Evolutionary conservation across 2,113 vertebrate genomes (phyloP).

Genomic region (Pristiophorus japonicus): DNA sequence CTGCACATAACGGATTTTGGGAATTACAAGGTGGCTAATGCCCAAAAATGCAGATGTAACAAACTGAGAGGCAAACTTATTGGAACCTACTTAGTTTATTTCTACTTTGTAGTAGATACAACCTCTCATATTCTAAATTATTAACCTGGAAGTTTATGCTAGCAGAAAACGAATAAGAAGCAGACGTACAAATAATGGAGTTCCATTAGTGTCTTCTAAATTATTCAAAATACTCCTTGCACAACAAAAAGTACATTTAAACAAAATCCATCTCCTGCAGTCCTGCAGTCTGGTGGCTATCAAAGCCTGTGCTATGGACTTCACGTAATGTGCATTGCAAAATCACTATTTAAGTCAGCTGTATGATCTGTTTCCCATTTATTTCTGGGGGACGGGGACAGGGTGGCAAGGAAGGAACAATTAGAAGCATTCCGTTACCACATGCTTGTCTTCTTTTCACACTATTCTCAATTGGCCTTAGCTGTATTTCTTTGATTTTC

Average conservation of each 20-base stretch:
- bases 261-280: conserved; percentile 2
- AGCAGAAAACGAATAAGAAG: background rate
- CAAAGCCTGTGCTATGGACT: background rate
- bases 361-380: background rate
- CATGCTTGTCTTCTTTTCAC: background rate
- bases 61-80: background rate
- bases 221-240: background rate
- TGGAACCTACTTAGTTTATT: background rate
- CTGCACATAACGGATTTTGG: background rate
- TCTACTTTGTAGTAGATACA: background rate
- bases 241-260: background rate
- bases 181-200: background rate
- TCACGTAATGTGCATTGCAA: background rate
- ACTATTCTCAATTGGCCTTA: background rate
- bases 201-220: background rate
- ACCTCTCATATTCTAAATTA: background rate
- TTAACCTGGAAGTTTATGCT: background rate
- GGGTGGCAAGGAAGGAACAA: background rate
- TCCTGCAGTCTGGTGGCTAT: background rate
- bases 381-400: background rate
- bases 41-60: background rate
- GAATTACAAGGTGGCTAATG: background rate
- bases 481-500: background rate
- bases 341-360: background rate
- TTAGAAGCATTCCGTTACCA: background rate